phyloP scores from a whole-genome alignment of 2,113 vertebrate species.

The Lutjanus erythropterus region DNA sequence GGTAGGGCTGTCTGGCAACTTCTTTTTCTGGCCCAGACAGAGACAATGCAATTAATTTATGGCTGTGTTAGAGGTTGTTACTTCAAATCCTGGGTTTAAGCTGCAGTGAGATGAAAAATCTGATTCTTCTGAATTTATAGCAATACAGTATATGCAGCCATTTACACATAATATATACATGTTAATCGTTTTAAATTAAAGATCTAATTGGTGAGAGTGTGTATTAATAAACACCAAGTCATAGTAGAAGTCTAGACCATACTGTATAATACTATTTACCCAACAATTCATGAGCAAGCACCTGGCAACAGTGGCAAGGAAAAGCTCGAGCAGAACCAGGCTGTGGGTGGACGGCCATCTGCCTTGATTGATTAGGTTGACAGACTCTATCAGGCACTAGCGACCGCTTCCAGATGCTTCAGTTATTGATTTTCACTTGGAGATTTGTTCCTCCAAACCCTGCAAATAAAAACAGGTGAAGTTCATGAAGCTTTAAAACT shows the following conservation, averaged over 20 bases:
- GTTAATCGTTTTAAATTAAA: background rate
- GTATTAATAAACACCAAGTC: no score
- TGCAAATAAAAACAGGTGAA: background rate
- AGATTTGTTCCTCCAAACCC: background rate
- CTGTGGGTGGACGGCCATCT: no score
- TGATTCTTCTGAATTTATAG: background rate
- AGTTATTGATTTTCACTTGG: background rate
- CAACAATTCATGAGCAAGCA: no score
- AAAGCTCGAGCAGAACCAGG: no score
- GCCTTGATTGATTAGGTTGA: no score
- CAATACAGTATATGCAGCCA: background rate
- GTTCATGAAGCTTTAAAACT: background rate
- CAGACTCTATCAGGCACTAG: background rate
- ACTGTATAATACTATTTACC: no score
- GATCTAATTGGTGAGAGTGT: background rate
- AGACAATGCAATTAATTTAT: constrained; percentile 10
- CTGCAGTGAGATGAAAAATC: background rate
- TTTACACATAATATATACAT: background rate
- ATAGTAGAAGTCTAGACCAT: no score
- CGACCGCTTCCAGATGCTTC: background rate
- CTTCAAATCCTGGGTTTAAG: constrained; percentile 3
- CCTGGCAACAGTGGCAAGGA: no score
- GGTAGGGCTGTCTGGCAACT: constrained; percentile 12
- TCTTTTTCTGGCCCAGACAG: constrained; percentile 7
- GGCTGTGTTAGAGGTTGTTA: background rate